Percentiles rank a stretch among this genome's conserved stretches.
These are phyloP conservation scores for Siniperca scherzeri DNA, from an alignment of 2,797 vertebrate genomes.

Conservation along the genomic window DNA sequence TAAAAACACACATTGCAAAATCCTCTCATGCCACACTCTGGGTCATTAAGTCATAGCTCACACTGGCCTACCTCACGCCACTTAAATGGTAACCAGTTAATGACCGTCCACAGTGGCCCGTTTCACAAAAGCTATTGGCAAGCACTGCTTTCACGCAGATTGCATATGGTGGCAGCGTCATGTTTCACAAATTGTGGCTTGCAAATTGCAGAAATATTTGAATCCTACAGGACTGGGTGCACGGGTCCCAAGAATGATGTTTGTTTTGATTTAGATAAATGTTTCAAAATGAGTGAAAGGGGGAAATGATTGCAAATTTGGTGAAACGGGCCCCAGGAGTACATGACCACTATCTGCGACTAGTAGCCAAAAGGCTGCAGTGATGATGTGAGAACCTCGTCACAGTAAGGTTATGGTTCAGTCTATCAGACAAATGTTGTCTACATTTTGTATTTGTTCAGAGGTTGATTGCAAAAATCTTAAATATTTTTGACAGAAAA, in stretches of 20 bases:
- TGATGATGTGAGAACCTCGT: too few relatives aligned
- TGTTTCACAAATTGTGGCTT: neutral
- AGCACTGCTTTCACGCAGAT: neutral
- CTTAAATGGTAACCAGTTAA: neutral
- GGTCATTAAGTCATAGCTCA: too few relatives aligned
- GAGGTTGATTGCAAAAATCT: neutral
- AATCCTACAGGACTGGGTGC: neutral
- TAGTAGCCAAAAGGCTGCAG: neutral
- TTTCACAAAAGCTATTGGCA: neutral
- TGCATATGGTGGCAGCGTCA: neutral
- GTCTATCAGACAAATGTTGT: neutral
- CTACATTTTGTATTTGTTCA: too few relatives aligned
- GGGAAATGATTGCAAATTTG: neutral
- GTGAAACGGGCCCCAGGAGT: too few relatives aligned
- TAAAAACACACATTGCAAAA: neutral
- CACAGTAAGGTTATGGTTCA: neutral
- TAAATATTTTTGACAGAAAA: neutral
- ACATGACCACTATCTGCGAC: too few relatives aligned
- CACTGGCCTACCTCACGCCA: neutral
- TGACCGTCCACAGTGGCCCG: neutral
- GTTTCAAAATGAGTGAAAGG: neutral
- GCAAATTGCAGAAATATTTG: neutral
- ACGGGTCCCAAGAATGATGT: neutral
- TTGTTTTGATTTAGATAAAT: neutral
- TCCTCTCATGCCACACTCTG: neutral